Evolutionary conservation across 2,797 vertebrate species (phyloP).

Genomic region (Sebastes taczanowskii): DNA sequence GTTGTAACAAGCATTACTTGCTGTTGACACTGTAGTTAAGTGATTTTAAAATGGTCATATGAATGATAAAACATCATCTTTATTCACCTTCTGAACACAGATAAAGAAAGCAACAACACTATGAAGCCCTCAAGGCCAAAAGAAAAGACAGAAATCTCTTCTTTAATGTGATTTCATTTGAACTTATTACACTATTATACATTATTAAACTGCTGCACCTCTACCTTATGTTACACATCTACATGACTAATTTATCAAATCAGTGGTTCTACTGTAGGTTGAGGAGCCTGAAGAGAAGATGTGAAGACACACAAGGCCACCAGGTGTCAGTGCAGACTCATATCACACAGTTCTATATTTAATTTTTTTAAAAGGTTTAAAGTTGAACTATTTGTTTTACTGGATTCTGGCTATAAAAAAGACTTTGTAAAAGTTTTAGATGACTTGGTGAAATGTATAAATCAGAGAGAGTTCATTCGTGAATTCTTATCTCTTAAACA

Average conservation of each 20-base stretch:
- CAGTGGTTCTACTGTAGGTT: background rate
- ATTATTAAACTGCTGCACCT: background rate
- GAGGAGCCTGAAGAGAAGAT: background rate
- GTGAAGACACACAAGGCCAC: conserved; percentile 33
- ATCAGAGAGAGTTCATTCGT: background rate
- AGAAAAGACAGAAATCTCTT: too few species aligned
- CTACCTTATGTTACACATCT: background rate
- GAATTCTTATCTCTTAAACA: background rate
- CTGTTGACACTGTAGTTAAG: too few species aligned
- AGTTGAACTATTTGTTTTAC: background rate
- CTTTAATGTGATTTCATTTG: background rate
- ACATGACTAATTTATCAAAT: background rate
- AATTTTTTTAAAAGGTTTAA: background rate
- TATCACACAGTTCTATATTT: background rate
- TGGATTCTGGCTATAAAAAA: background rate
- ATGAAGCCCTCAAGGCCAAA: too few species aligned
- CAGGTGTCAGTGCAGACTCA: conserved; percentile 60
- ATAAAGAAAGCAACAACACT: too few species aligned
- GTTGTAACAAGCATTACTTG: background rate
- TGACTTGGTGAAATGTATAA: background rate
- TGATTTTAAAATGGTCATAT: too few species aligned
- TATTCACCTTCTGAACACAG: background rate
- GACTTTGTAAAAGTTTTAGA: background rate
- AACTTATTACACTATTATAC: background rate
- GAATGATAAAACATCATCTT: background rate